phyloP scores from a whole-genome alignment of 2,888 invertebrate genomes.

The Megamerina dolium region DNA sequence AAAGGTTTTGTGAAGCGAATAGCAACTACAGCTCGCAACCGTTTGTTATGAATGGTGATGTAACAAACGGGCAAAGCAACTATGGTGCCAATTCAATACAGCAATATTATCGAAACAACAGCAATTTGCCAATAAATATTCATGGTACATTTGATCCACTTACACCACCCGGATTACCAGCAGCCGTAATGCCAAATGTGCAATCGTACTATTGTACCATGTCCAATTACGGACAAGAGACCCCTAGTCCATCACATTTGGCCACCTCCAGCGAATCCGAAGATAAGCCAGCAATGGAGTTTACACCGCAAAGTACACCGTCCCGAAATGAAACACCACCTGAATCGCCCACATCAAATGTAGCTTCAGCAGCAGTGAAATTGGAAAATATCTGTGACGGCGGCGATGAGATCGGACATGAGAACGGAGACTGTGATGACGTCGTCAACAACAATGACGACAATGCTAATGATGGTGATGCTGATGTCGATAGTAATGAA shows the following conservation, averaged over 20 bases:
- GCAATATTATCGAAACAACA: conserved; percentile 31
- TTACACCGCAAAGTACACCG: conserved; percentile 43
- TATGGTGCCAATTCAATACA: too few species aligned
- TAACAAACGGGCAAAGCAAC: too few species aligned
- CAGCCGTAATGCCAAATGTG: conserved; percentile 35
- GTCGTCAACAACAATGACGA: conserved; percentile 46
- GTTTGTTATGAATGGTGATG: too few species aligned
- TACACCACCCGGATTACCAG: conserved; percentile 57
- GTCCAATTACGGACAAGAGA: conserved; percentile 16
- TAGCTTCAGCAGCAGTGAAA: background rate
- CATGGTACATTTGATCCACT: conserved; percentile 58
- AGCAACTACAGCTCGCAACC: conserved; percentile 36
- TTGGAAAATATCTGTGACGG: background rate
- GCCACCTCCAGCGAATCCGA: too few species aligned
- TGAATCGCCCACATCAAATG: conserved; percentile 39
- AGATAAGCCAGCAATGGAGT: conserved; percentile 34
- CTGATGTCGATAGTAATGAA: too few species aligned
- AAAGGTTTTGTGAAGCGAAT: too few species aligned
- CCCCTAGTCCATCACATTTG: conserved; percentile 32
- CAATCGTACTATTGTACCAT: conserved; percentile 34
- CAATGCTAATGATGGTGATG: conserved; percentile 44
- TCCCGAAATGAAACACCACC: conserved; percentile 49
- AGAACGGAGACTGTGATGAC: conserved; percentile 42
- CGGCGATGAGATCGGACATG: conserved; percentile 14
- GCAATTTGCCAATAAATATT: conserved; percentile 23